These are phyloP conservation scores for Rhysida immarginata DNA, from an alignment of 1,140 invertebrate species.

Conservation along the genomic window DNA sequence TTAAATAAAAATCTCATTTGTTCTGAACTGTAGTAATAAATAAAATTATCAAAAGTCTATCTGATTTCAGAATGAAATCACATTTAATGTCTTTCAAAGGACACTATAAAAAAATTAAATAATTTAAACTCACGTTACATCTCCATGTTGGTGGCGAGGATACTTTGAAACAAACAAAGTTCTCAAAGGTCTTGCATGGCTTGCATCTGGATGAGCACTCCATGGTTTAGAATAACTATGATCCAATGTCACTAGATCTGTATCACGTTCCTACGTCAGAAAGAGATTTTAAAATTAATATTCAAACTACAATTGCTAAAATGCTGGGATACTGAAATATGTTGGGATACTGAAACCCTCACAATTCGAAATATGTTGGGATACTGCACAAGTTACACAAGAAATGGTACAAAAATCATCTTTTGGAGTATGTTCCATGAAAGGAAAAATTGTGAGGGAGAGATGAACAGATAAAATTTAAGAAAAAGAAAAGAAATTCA, in stretches of 20 bases:
- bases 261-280: conserved; percentile 17
- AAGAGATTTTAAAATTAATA: not conserved
- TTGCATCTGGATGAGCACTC: conserved; percentile 49
- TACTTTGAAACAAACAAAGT: conserved; percentile 31
- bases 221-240: conserved; percentile 52
- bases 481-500: too few relatives aligned
- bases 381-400: not conserved
- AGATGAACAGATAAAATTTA: not conserved
- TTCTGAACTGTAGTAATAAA: too few relatives aligned
- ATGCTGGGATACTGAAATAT: not conserved
- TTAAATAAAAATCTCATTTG: too few relatives aligned
- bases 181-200: conserved; percentile 42
- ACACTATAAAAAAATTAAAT: conserved; percentile 5
- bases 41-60: too few relatives aligned
- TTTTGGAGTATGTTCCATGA: not conserved
- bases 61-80: too few relatives aligned
- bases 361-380: not conserved
- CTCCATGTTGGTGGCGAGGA: conserved; percentile 13
- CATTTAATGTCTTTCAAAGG: too few relatives aligned
- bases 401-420: not conserved
- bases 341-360: not conserved
- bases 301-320: not conserved
- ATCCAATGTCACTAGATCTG: conserved; percentile 35
- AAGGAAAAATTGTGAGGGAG: not conserved
- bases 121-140: not conserved